These are phyloP conservation scores for Hylaeus volcanicus DNA, from an alignment of 1,140 invertebrate genomes.

Conservation along the genomic window DNA sequence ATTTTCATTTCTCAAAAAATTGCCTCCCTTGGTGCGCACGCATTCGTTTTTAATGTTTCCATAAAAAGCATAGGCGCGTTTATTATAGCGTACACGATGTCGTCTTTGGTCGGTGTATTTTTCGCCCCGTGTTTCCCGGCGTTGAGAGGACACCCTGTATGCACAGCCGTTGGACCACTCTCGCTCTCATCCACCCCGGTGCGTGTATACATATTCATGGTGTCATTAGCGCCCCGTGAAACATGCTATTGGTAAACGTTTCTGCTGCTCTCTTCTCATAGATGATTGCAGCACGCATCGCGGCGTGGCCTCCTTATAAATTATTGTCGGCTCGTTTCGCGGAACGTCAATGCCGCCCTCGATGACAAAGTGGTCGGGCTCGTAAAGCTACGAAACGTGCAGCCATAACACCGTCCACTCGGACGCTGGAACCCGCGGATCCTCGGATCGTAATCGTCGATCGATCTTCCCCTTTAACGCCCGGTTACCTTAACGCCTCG, in stretches of 20 bases:
- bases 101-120: background rate
- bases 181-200: constrained; percentile 46
- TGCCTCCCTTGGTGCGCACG: too few relatives aligned
- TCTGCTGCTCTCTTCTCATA: constrained; percentile 55
- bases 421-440: constrained; percentile 37
- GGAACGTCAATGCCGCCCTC: constrained; percentile 56
- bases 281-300: constrained; percentile 49
- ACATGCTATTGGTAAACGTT: constrained; percentile 72
- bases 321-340: constrained; percentile 60
- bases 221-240: constrained; percentile 72
- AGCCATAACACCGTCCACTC: constrained; percentile 27
- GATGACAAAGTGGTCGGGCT: constrained; percentile 57
- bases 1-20: too few relatives aligned
- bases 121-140: background rate
- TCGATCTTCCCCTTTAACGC: constrained; percentile 55
- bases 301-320: constrained; percentile 56
- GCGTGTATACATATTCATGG: constrained; percentile 72
- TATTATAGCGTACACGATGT: too few relatives aligned
- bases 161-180: constrained; percentile 30
- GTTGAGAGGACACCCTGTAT: constrained; percentile 51
- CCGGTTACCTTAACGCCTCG: background rate
- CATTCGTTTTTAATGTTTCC: too few relatives aligned
- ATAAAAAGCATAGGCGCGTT: too few relatives aligned
- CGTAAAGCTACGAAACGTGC: constrained; percentile 45
- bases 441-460: constrained; percentile 56